Conservation (phyloP, 2,888 invertebrate species). For the Eulithis testata region DNA sequence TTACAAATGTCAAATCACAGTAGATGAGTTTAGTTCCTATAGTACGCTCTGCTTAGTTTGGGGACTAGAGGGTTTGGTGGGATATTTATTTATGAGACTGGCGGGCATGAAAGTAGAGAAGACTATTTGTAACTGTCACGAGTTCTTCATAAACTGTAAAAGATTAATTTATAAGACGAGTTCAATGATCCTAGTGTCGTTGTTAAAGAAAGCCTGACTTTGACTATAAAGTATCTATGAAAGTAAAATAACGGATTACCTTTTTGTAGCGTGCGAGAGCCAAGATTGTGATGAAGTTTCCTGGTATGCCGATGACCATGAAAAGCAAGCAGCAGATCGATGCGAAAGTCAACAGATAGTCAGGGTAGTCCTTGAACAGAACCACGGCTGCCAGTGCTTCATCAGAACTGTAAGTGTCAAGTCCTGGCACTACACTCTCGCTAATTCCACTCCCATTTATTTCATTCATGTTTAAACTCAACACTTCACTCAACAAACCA, state of each 20-base stretch:
- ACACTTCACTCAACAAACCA: slow-evolving; percentile 50
- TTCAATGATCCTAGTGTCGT: too few relatives aligned
- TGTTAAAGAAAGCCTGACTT: too few relatives aligned
- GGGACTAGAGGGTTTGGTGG: too few relatives aligned
- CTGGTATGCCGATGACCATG: slow-evolving; percentile 91
- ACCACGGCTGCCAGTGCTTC: slow-evolving; percentile 63
- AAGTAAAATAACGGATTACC: slow-evolving; percentile 69
- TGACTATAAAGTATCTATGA: too few relatives aligned
- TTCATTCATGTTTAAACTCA: slow-evolving; percentile 47
- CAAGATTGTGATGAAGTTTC: slow-evolving; percentile 90
- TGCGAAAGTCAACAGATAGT: slow-evolving; percentile 87
- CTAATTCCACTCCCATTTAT: slow-evolving; percentile 12
- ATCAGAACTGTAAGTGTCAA: slow-evolving; percentile 56
- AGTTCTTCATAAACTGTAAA: too few relatives aligned
- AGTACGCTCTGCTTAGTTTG: too few relatives aligned
- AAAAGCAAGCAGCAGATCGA: slow-evolving; percentile 89
- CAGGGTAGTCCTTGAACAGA: slow-evolving; percentile 88
- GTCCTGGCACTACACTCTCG: slow-evolving; percentile 41
- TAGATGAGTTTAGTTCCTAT: too few relatives aligned
- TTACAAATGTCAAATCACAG: too few relatives aligned
- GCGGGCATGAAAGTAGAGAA: too few relatives aligned
- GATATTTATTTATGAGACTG: too few relatives aligned
- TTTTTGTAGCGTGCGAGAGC: slow-evolving; percentile 90
- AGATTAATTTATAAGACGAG: too few relatives aligned
- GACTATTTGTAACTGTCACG: too few relatives aligned